A percentile compares a stretch with the other conserved stretches of the same genome.
These are phyloP conservation scores for Coendou prehensilis DNA, from an alignment of 2,797 vertebrate genomes.

Conservation along the genomic window DNA sequence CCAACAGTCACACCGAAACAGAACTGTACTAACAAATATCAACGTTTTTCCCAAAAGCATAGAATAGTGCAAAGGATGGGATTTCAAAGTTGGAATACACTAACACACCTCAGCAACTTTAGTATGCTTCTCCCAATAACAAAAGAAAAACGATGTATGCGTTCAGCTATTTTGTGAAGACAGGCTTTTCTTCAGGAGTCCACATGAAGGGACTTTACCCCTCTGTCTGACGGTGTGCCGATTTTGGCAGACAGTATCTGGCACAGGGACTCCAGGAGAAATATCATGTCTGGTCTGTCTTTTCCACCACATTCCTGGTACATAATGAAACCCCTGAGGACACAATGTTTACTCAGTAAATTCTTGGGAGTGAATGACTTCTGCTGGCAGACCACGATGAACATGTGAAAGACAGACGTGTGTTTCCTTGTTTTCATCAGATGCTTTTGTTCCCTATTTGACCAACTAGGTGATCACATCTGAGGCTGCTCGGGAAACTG, in stretches of 20 bases:
- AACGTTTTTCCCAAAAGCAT: not conserved
- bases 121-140: not conserved
- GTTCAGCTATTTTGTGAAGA: slow-evolving; percentile 20
- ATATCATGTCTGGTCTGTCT: not conserved
- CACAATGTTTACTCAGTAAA: not conserved
- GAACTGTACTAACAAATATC: not conserved
- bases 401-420: not conserved
- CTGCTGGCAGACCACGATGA: not conserved
- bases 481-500: not conserved
- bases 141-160: not conserved
- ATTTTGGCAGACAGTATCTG: not conserved
- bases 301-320: not conserved
- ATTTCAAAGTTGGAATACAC: not conserved
- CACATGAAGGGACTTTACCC: not conserved
- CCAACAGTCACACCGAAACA: slow-evolving; percentile 22
- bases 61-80: not conserved
- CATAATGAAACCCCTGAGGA: not conserved
- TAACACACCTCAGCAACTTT: not conserved
- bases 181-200: not conserved
- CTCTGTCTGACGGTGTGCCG: not conserved
- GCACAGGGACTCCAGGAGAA: not conserved
- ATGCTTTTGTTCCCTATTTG: not conserved
- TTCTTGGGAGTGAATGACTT: not conserved
- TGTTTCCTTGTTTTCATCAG: not conserved
- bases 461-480: not conserved